Evolutionary conservation across 1,140 invertebrate species (phyloP).

Genomic region (Cyclina sinensis): DNA sequence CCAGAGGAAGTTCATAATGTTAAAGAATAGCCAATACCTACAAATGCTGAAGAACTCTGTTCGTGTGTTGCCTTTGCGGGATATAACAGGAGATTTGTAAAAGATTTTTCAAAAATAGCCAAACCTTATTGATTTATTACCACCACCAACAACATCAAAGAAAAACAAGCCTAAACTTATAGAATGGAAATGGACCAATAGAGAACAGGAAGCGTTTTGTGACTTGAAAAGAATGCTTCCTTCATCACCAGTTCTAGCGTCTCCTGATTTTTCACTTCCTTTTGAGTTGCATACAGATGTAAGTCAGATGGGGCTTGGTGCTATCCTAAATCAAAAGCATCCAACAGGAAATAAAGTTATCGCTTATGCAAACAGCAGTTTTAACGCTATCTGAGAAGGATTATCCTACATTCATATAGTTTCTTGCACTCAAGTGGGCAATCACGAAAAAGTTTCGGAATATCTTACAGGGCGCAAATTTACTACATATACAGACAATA

Average conservation of each 20-base stretch:
- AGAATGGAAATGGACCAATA: not conserved
- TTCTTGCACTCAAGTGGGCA: no score
- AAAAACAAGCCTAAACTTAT: not conserved
- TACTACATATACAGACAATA: no score
- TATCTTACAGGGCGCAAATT: no score
- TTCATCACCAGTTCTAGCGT: not conserved
- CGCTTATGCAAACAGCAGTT: no score
- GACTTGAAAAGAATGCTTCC: not conserved
- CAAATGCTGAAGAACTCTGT: conserved; percentile 19
- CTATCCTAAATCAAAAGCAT: no score
- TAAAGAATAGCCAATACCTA: not conserved
- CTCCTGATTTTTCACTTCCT: no score
- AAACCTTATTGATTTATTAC: not conserved
- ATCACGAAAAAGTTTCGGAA: no score
- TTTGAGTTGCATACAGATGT: no score
- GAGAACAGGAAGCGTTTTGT: not conserved
- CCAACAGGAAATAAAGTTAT: no score
- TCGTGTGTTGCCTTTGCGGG: conserved; percentile 1
- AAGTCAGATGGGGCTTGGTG: no score
- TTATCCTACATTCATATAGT: no score
- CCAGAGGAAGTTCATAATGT: conserved; percentile 34
- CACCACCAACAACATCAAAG: not conserved
- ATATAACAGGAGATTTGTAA: conserved; percentile 13
- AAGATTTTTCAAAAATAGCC: conserved; percentile 17
- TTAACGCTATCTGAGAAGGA: no score